Evolutionary conservation across 1,140 invertebrate genomes (phyloP), one percentile per base, ranked within the genome.

Genomic region (Halictus rubicundus): DNA sequence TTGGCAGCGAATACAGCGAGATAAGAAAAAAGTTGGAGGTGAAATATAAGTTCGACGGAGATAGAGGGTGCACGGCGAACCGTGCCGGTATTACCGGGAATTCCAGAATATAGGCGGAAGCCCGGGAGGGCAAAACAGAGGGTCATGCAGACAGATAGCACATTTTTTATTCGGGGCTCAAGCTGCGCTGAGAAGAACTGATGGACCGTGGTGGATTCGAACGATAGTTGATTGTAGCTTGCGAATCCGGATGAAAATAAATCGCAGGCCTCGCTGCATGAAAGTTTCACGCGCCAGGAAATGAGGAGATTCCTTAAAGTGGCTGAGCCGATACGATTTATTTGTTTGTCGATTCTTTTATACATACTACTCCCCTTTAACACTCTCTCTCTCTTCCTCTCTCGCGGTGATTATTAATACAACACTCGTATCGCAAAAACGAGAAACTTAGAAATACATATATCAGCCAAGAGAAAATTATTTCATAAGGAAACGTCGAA

Each of bases 21-120:
- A 78, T 78, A 78, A 78, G 76, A 72, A 78, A 78, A 72, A 78
- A 78, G 60, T 78, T 72, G 76, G 46, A 42, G 61, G 68, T 54
- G 76, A 72, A 72, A 78, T 78, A 78, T 78, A 78, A 78, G 76
- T 78, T 78, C 52, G 76, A 37, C 23, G 21, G 68, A 64, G 46
- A 72, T 69, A 78, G 57, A 70, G 49, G 49, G 60, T 27, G 12
- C 42, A 27, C 5, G 52, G 37, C 27, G 46, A 49, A 49, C 39
- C 66, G 65, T 10, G 23, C 42, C 12, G 68, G 76, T 63, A 72
- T 78, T 64, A 54, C 68, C 10, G 25, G 76, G 32, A 42, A 78
- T 78, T 78, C 46, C 23, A n/a, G 60, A 54, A 78, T 64, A 61
- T 64, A 37, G 60, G 60, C 59, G 19, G 46, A n/a, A 32, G 42